Percentiles rank a stretch among this genome's conserved stretches.
These are phyloP conservation scores for Spondyliosoma cantharus DNA, from an alignment of 2,797 vertebrate species.

Conservation along the genomic window DNA sequence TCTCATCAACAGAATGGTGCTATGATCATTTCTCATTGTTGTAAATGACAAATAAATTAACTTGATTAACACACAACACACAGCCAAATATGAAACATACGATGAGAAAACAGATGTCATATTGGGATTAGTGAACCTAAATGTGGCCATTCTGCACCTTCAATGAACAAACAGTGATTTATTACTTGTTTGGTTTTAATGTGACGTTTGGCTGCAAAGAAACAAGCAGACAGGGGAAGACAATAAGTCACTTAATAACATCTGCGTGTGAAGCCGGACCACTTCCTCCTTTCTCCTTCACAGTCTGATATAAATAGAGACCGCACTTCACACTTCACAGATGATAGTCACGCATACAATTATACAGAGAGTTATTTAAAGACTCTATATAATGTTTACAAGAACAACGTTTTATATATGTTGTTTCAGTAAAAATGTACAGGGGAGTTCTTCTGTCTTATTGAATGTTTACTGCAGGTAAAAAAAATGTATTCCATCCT, in stretches of 20 bases:
- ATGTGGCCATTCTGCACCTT: conserved; percentile 3
- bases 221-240: conserved; percentile 27
- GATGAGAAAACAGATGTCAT: conserved; percentile 18
- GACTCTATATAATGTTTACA: neutral
- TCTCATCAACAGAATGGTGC: neutral
- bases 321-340: conserved; percentile 12
- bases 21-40: no score
- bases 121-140: neutral
- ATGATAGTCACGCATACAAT: conserved; percentile 16
- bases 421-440: neutral
- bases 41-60: no score
- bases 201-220: no score
- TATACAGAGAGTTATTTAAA: neutral
- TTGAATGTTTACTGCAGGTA: neutral
- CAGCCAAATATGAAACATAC: conserved; percentile 1
- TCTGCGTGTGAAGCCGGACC: conserved; percentile 28
- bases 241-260: conserved; percentile 40
- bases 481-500: neutral
- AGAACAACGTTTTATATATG: neutral
- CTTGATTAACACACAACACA: conserved; percentile 1
- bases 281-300: conserved; percentile 27
- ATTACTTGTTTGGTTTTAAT: no score
- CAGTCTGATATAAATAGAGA: conserved; percentile 42
- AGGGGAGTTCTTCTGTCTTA: neutral
- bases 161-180: conserved; percentile 35